phyloP scores from a whole-genome alignment of 2,888 invertebrate genomes.

The Sisyra terminalis region DNA sequence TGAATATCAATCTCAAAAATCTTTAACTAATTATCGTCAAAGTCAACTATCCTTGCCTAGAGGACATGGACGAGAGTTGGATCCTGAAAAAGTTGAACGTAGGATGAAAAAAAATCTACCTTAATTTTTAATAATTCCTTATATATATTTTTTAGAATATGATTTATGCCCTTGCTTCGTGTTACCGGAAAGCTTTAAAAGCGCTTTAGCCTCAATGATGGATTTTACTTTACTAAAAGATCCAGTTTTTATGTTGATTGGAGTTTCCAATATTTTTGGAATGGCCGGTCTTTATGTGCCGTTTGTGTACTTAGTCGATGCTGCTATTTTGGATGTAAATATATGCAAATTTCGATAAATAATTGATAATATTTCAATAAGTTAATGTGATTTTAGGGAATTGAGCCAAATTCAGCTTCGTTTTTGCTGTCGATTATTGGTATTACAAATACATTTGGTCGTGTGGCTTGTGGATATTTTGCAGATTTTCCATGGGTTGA shows the following conservation, averaged over 20 bases:
- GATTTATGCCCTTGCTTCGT: constrained; percentile 66
- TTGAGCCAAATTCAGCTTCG: constrained; percentile 53
- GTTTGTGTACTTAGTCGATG: constrained; percentile 84
- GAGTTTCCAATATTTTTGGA: constrained; percentile 87
- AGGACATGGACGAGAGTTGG: constrained; percentile 41
- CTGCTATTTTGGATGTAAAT: constrained; percentile 52
- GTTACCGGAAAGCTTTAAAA: constrained; percentile 65
- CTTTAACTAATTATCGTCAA: constrained; percentile 76
- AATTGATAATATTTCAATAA: neutral
- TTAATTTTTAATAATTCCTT: neutral
- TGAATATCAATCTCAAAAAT: constrained; percentile 85
- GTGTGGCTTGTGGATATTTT: constrained; percentile 77
- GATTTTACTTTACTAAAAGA: constrained; percentile 77
- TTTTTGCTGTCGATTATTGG: constrained; percentile 70
- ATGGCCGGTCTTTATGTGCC: constrained; percentile 97
- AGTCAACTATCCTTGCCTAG: constrained; percentile 78
- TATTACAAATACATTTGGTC: constrained; percentile 87
- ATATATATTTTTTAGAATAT: constrained; percentile 38
- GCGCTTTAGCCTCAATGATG: constrained; percentile 76
- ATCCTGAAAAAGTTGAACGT: constrained; percentile 52
- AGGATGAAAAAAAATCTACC: constrained; percentile 25
- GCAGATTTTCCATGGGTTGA: constrained; percentile 87
- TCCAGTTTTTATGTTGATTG: constrained; percentile 81
- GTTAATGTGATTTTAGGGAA: constrained; percentile 33
- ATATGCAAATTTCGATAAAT: constrained; percentile 3